Evolutionary conservation across 2,888 invertebrate species (phyloP).

Genomic region (Antheraea yamamai): DNA sequence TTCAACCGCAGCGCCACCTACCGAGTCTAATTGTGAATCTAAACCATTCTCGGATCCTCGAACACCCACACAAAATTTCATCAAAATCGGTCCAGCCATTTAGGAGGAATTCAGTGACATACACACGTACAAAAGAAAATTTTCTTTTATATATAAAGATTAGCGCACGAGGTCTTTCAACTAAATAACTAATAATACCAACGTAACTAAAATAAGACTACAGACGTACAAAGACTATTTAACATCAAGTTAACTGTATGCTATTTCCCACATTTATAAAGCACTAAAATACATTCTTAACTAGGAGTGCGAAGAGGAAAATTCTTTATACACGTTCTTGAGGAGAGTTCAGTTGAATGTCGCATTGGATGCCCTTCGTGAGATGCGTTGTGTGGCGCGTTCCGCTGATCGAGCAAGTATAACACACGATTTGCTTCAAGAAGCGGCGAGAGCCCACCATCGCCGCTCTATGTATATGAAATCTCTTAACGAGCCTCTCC

Average conservation of each 20-base stretch:
- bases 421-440: conserved; percentile 48
- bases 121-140: too few species aligned
- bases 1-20: too few species aligned
- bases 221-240: background rate
- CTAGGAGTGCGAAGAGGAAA: conserved; percentile 53
- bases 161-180: too few species aligned
- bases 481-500: conserved; percentile 36
- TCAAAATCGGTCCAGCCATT: too few species aligned
- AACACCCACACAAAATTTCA: too few species aligned
- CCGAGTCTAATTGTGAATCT: too few species aligned
- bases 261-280: background rate
- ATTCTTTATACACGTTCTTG: conserved; percentile 60
- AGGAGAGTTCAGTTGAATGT: conserved; percentile 61
- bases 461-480: conserved; percentile 39
- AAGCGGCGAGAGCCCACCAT: conserved; percentile 61
- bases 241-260: background rate
- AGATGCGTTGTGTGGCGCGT: conserved; percentile 59
- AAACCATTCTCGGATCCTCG: too few species aligned
- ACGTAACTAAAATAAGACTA: background rate
- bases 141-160: too few species aligned
- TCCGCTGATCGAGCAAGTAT: conserved; percentile 52
- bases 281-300: conserved; percentile 7
- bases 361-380: conserved; percentile 63
- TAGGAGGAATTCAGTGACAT: too few species aligned
- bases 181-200: background rate